Percentiles rank a stretch among this genome's conserved stretches.
Conservation (phyloP, 2,888 invertebrate species). For the Blastobasis lacticolella region DNA sequence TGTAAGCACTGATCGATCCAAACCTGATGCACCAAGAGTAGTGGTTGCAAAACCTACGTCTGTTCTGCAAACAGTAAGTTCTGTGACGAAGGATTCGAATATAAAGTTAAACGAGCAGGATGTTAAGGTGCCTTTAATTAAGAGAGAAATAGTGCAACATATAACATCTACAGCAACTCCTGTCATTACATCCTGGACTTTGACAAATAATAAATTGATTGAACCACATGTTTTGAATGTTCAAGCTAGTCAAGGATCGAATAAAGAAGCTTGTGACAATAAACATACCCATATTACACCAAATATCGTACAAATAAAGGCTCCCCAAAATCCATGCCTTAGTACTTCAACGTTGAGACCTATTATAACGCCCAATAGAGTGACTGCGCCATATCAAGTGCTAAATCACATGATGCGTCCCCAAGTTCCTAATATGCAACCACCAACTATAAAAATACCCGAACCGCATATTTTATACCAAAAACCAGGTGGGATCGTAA, state of each 20-base stretch:
- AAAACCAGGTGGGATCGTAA: constrained; percentile 60
- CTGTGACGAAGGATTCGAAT: constrained; percentile 48
- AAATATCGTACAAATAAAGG: constrained; percentile 62
- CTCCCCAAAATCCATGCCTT: constrained; percentile 37
- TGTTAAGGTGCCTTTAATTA: constrained; percentile 39
- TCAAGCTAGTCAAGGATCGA: constrained; percentile 31
- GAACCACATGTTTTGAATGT: constrained; percentile 56
- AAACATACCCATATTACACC: constrained; percentile 54
- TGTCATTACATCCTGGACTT: constrained; percentile 74
- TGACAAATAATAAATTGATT: constrained; percentile 60
- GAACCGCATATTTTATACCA: constrained; percentile 67
- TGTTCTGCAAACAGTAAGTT: constrained; percentile 19
- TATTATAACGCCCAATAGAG: constrained; percentile 43
- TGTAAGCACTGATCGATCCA: constrained; percentile 33
- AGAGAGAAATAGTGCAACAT: constrained; percentile 44
- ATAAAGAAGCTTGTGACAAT: constrained; percentile 43
- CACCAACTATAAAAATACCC: constrained; percentile 79
- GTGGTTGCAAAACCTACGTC: too few relatives aligned
- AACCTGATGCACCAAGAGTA: constrained; percentile 35
- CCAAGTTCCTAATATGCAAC: constrained; percentile 69
- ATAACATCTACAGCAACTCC: constrained; percentile 60
- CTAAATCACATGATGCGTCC: constrained; percentile 57
- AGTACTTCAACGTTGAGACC: constrained; percentile 41
- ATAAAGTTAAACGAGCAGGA: constrained; percentile 35
- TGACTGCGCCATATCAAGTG: constrained; percentile 58